Base-by-base conservation (phyloP, 2,888 invertebrate genomes). In the Xanthia icteritia region DNA sequence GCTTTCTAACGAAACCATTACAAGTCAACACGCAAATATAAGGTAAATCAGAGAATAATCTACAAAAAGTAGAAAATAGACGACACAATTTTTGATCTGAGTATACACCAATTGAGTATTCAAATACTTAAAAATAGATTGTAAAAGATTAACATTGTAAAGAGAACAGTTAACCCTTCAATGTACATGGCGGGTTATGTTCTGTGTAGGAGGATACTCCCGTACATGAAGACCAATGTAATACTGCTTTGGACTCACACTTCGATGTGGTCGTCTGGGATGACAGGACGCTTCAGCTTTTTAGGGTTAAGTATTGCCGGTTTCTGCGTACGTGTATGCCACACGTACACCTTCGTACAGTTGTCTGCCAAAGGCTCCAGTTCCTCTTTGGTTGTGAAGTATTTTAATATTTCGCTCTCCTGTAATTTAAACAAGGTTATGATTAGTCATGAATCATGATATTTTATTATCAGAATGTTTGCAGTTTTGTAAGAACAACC, bases 301-400 rank as follows among this genome's bases (percentile, higher is more conserved):
- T 92, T 98, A 97, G 89, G 92, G 81, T 93, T 94, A n/a, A 97
- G 97, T 75, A 99, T 97, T 67, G 98, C 97, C 0, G 99, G 98
- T 89, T 98, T 98, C 93, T 99, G 99, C 0, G 99, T 99, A 90
- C 99, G 97, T 5, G 99, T 99, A 92, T 99, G 99, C 99, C 99
- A 99, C 0, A 99, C 99, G 82, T 98, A 98, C n/a, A 99, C 98
- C 96, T 99, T 98, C 0, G 98, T 98, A 91, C 99, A 99, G 87
- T 97, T 97, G 85, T 98, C 98, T 0, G 99, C 99, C 81, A 98
- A 96, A 0, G 99, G 99, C 94, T 99, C 99, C 73, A 99, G 93
- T 67, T 99, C 97, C 8, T 98, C 97, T 84, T 97, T 97, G 0
- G 97, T 97, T 0, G 97, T 97, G 79, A 99, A 97, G 90, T 98